Base-by-base conservation (phyloP, 1,140 invertebrate species). In the Scylla paramamosain region DNA sequence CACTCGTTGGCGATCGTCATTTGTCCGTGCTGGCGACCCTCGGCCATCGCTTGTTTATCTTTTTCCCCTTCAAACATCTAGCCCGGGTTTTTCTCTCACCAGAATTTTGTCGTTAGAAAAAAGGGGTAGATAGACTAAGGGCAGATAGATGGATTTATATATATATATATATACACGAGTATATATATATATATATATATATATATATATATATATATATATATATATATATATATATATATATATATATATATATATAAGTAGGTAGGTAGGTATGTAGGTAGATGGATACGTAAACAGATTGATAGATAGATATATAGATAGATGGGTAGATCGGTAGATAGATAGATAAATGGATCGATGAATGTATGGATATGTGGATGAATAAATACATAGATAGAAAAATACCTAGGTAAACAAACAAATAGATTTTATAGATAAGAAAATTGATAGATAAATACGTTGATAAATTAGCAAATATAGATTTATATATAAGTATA, bases 171-270 rank as follows among this genome's bases (percentile, higher is more conserved):
- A 77, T 77, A 77, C 25, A 77, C 25, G 31, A 8, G 31, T 84
- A 84, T 84, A 84, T 84, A 84, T 84, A 84, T 8, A 8, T 8
- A 84, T 28, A 84, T 84, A 84, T 84, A 84, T 84, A 84, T 84
- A 84, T 84, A 84, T 84, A 84, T 4, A 84, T 84, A 84, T 84
- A 84, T 84, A 84, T 84, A 84, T 84, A 84, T 84, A 84, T 84
- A 84, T 84, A 84, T 84, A 84, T 4, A 84, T 84, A 84, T 84
- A 84, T 84, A 84, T 84, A 84, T 84, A 84, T 84, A 84, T 4
- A 84, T 84, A 84, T 84, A 84, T 84, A 84, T 84, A 84, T 84
- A 84, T 84, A 84, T n/a, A n/a, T n/a, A n/a, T n/a, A n/a, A n/a
- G n/a, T n/a, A n/a, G n/a, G n/a, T n/a, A n/a, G n/a, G n/a, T 84